These are phyloP conservation scores for Danio tinwini DNA, from an alignment of 2,797 vertebrate species.

Conservation along the genomic window DNA sequence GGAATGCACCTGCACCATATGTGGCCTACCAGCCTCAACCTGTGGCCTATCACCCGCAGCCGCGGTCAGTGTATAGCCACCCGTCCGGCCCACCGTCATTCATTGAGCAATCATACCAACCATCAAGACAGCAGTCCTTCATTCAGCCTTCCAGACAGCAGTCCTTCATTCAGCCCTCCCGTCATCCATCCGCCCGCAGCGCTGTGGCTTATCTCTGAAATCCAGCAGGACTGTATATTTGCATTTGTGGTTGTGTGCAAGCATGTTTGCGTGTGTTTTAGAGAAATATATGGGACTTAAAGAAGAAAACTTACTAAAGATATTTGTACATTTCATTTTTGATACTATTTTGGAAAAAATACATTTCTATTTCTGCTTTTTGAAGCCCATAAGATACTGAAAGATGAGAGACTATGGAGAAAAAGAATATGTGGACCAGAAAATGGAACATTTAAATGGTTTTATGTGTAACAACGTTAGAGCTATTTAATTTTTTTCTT, in stretches of 20 bases:
- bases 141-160: constrained; percentile 52
- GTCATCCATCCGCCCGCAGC: constrained; percentile 74
- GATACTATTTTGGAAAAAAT: too few species aligned
- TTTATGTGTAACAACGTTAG: neutral
- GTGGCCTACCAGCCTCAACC: constrained; percentile 66
- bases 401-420: neutral
- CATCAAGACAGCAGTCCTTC: constrained; percentile 71
- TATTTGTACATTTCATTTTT: neutral
- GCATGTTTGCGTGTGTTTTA: neutral
- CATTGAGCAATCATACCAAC: constrained; percentile 59
- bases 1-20: constrained; percentile 68
- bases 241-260: neutral
- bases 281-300: neutral
- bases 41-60: constrained; percentile 37
- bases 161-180: constrained; percentile 55
- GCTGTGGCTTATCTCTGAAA: constrained; percentile 77
- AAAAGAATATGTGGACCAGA: neutral
- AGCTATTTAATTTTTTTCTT: neutral
- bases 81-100: constrained; percentile 57
- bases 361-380: too few species aligned
- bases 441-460: neutral
- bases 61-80: constrained; percentile 45
- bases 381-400: too few species aligned
- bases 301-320: neutral
- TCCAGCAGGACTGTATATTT: constrained; percentile 22